Evolutionary conservation across 2,113 vertebrate genomes (phyloP).

Genomic region (Loxodonta africana): DNA sequence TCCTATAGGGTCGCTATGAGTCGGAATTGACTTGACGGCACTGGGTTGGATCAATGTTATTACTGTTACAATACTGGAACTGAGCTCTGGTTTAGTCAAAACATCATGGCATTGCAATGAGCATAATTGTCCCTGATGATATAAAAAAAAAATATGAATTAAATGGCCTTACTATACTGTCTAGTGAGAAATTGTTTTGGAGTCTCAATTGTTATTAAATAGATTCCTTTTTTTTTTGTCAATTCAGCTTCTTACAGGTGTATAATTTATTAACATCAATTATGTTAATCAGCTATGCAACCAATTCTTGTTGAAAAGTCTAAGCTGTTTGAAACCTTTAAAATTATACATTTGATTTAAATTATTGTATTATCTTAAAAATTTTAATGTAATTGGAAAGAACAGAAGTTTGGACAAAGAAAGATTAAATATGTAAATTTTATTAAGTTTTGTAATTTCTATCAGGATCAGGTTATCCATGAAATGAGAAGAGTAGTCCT

Average conservation of each 20-base stretch:
- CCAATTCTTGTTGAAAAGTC: neutral
- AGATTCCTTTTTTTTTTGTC: neutral
- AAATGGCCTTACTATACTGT: neutral
- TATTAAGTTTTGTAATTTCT: neutral
- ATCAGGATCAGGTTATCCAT: neutral
- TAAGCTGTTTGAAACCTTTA: neutral
- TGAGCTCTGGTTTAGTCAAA: neutral
- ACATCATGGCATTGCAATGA: neutral
- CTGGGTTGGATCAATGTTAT: neutral
- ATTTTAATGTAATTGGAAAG: neutral
- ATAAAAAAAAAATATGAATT: neutral
- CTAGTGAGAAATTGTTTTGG: neutral
- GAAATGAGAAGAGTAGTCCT: neutral
- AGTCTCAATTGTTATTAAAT: neutral
- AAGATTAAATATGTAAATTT: neutral
- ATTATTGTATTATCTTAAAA: neutral
- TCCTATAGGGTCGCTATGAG: too few species aligned
- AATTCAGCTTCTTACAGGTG: neutral
- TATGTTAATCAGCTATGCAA: neutral
- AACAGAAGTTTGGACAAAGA: neutral
- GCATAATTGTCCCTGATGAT: neutral
- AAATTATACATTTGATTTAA: neutral
- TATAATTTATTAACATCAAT: neutral
- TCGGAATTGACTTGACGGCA: too few species aligned
- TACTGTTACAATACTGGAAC: neutral